phyloP scores from a whole-genome alignment of 2,888 invertebrate genomes.

The Lepetodrilus schrolli region DNA sequence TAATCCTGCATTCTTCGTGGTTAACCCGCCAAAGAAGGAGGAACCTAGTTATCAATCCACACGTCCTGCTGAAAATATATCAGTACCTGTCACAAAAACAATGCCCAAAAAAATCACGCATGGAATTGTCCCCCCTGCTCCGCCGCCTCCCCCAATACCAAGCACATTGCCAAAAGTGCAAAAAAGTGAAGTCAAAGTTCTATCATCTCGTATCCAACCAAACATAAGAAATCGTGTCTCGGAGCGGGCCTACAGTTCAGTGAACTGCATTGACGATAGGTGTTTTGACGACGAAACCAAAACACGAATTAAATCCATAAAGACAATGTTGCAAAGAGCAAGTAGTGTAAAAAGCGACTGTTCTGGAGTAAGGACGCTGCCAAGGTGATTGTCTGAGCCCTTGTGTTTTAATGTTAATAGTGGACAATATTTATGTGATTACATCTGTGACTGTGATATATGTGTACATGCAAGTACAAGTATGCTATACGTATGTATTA shows the following conservation, averaged over 20 bases:
- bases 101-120: neutral
- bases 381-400: neutral
- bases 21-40: neutral
- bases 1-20: constrained; percentile 29
- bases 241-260: neutral
- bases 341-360: neutral
- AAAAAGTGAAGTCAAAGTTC: neutral
- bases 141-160: constrained; percentile 23
- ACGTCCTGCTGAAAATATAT: neutral
- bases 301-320: constrained; percentile 27
- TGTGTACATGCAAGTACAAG: no score
- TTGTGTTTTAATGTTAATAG: no score
- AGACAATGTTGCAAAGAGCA: constrained; percentile 32
- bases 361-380: neutral
- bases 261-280: constrained; percentile 1
- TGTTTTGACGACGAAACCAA: constrained; percentile 22
- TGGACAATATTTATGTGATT: neutral
- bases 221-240: neutral
- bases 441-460: neutral
- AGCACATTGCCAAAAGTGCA: constrained; percentile 27
- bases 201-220: neutral
- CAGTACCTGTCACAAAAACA: neutral
- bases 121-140: constrained; percentile 21
- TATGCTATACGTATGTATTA: no score
- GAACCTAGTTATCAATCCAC: neutral